Evolutionary conservation across 1,140 invertebrate species (phyloP).

Genomic region (Zaprionus nigranus): DNA sequence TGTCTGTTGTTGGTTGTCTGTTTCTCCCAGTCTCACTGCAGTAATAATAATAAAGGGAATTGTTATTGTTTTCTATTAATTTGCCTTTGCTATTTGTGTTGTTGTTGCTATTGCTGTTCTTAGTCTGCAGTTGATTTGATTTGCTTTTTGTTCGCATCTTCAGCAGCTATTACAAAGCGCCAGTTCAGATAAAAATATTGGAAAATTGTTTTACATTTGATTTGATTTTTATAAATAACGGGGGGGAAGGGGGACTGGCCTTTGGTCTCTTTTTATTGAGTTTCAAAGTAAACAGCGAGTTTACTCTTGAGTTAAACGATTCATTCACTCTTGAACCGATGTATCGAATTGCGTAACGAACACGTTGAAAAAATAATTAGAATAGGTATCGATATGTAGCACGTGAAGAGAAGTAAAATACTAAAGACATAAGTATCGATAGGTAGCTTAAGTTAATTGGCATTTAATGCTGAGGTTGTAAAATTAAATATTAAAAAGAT

Average conservation of each 20-base stretch:
- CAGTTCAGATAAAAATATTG: background rate
- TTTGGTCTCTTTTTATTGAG: background rate
- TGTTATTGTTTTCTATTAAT: constrained; percentile 65
- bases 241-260: background rate
- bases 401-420: background rate
- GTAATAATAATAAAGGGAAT: constrained; percentile 63
- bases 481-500: too few relatives aligned
- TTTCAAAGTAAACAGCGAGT: background rate
- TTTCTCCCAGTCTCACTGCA: constrained; percentile 48
- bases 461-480: background rate
- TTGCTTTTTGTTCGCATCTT: constrained; percentile 19
- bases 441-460: background rate
- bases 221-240: background rate
- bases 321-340: background rate
- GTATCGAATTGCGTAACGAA: background rate
- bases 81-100: constrained; percentile 48
- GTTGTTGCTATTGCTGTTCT: constrained; percentile 16
- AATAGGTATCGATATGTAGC: too few relatives aligned
- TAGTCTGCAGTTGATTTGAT: constrained; percentile 42
- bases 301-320: background rate
- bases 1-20: constrained; percentile 5
- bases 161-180: too few relatives aligned
- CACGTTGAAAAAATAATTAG: too few relatives aligned
- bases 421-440: background rate
- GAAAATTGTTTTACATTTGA: constrained; percentile 1